A percentile compares a stretch with the other conserved stretches of the same genome.
Conservation (phyloP, 1,140 invertebrate species). For the Cherax quadricarinatus region DNA sequence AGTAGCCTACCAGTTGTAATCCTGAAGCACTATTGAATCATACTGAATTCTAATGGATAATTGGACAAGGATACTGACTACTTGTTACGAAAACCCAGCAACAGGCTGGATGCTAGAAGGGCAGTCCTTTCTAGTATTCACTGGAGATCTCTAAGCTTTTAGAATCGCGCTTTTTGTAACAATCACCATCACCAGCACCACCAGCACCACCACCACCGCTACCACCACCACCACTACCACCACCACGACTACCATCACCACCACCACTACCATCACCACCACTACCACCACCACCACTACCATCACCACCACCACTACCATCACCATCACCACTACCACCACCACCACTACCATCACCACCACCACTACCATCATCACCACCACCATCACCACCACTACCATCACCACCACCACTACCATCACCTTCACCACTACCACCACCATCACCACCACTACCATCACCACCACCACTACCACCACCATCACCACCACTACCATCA, state of each 20-base stretch:
- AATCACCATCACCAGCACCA: not conserved
- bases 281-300: not conserved
- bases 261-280: not conserved
- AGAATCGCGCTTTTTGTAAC: too few species aligned
- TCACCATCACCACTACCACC: not conserved
- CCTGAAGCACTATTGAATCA: too few species aligned
- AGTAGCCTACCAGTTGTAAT: too few species aligned
- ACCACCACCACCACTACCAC: too few species aligned
- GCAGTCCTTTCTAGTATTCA: too few species aligned
- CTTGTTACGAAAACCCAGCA: too few species aligned
- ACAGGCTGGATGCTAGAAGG: too few species aligned
- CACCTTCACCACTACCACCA: too few species aligned
- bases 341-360: not conserved
- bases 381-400: not conserved
- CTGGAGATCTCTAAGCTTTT: too few species aligned
- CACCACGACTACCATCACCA: too few species aligned
- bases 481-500: not conserved
- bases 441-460: slow-evolving; percentile 1
- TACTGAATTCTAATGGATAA: too few species aligned
- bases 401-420: not conserved
- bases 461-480: not conserved
- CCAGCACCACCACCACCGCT: not conserved
- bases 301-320: not conserved
- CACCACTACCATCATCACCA: slow-evolving; percentile 2
- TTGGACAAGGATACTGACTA: too few species aligned